Percentiles rank a stretch among this genome's conserved stretches.
These are phyloP conservation scores for Scolopax mira DNA, from an alignment of 2,113 vertebrate genomes.

Conservation along the genomic window DNA sequence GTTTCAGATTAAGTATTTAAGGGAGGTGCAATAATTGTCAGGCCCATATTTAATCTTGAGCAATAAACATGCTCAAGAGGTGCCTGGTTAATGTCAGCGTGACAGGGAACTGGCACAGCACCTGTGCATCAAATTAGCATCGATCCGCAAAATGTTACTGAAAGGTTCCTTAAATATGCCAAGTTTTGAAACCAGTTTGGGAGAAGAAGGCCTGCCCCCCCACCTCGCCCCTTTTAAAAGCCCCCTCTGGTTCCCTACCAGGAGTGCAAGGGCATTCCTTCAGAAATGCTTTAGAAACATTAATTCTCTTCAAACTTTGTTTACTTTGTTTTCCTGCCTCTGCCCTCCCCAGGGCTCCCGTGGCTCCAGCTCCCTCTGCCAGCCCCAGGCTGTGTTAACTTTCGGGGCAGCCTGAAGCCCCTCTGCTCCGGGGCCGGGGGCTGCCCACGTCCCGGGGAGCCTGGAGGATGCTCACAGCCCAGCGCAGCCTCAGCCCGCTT, in stretches of 20 bases:
- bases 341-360: no score
- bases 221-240: background rate
- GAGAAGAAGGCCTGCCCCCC: constrained; percentile 11
- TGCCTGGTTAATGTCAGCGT: constrained; percentile 59
- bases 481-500: background rate
- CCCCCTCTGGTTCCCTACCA: constrained; percentile 45
- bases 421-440: no score
- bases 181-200: constrained; percentile 59
- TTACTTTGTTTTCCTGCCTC: background rate
- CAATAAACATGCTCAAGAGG: constrained; percentile 59
- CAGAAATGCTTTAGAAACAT: constrained; percentile 12
- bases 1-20: constrained; percentile 35
- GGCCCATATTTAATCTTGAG: constrained; percentile 65
- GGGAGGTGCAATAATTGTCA: constrained; percentile 51
- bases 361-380: no score
- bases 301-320: background rate
- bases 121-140: constrained; percentile 68
- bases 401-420: no score
- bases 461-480: background rate
- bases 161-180: constrained; percentile 67
- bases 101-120: constrained; percentile 60
- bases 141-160: constrained; percentile 63
- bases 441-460: background rate
- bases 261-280: constrained; percentile 36
- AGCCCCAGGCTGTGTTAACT: no score